These are phyloP conservation scores for Sebastes cheni DNA, from an alignment of 2,797 vertebrate genomes.

Conservation along the genomic window DNA sequence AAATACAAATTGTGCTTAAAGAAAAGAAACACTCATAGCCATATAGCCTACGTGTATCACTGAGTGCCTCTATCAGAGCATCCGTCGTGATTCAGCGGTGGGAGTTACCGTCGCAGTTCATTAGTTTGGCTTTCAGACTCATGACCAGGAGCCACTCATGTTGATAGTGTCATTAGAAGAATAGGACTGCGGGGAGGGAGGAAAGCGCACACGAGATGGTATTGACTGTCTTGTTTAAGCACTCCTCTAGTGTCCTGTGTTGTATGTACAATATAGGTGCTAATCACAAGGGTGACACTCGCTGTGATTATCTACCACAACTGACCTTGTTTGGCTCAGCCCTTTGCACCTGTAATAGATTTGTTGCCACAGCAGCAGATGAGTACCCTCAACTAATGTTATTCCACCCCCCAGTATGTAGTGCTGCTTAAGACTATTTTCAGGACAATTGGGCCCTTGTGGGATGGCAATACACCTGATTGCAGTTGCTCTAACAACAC, in stretches of 20 bases:
- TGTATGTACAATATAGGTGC: constrained; percentile 35
- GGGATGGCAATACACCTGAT: constrained; percentile 62
- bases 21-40: neutral
- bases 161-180: constrained; percentile 66
- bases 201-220: constrained; percentile 23
- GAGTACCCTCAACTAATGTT: constrained; percentile 63
- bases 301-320: constrained; percentile 56
- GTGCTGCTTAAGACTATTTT: constrained; percentile 64
- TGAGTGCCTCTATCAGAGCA: neutral
- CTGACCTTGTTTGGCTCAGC: constrained; percentile 37
- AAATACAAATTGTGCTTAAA: neutral
- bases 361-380: constrained; percentile 68
- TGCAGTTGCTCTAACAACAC: constrained; percentile 63
- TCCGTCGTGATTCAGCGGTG: neutral
- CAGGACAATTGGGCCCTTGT: constrained; percentile 65
- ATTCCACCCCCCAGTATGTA: constrained; percentile 57
- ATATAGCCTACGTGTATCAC: neutral
- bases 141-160: constrained; percentile 39
- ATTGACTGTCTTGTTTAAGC: constrained; percentile 65
- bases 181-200: constrained; percentile 36
- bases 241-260: constrained; percentile 31
- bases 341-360: constrained; percentile 71
- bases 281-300: constrained; percentile 60
- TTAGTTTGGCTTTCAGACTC: constrained; percentile 52
- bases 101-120: constrained; percentile 34